A percentile compares a stretch with the other conserved stretches of the same genome.
phyloP scores from a whole-genome alignment of 2,888 invertebrate genomes.

The Gortyna flavago region DNA sequence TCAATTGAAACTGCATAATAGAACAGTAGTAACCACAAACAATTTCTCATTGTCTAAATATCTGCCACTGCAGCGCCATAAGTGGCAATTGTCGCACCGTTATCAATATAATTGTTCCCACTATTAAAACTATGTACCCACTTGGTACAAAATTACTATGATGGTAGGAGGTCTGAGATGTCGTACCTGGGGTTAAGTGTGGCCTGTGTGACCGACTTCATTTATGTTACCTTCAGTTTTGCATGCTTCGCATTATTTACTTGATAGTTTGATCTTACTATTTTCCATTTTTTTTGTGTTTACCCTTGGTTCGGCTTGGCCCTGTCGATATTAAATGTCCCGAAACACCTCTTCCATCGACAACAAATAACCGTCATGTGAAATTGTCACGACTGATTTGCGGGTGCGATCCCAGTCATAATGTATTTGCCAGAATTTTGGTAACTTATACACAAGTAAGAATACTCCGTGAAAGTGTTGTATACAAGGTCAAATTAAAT shows the following conservation, averaged over 20 bases:
- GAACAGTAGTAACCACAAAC: constrained; percentile 10
- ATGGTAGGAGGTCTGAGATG: constrained; percentile 15
- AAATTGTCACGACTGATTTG: background rate
- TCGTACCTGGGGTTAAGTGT: constrained; percentile 8
- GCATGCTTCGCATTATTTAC: background rate
- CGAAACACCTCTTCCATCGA: background rate
- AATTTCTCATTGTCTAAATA: background rate
- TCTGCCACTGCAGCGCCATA: constrained; percentile 1
- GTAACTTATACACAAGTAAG: background rate
- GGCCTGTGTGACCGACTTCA: background rate
- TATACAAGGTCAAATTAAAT: no score
- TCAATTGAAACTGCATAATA: constrained; percentile 8
- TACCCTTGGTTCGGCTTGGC: background rate
- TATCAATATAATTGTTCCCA: constrained; percentile 28
- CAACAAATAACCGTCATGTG: background rate
- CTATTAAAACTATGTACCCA: constrained; percentile 6
- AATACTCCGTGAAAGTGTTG: background rate
- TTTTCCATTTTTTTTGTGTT: background rate
- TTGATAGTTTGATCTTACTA: background rate
- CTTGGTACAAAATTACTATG: constrained; percentile 23
- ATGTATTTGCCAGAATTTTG: background rate
- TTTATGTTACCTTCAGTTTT: constrained; percentile 2
- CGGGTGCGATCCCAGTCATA: background rate
- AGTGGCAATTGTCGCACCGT: background rate
- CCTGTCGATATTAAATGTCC: background rate